Conservation (phyloP, 2,797 vertebrate species). For the Enteromius afrohamiltoni region DNA sequence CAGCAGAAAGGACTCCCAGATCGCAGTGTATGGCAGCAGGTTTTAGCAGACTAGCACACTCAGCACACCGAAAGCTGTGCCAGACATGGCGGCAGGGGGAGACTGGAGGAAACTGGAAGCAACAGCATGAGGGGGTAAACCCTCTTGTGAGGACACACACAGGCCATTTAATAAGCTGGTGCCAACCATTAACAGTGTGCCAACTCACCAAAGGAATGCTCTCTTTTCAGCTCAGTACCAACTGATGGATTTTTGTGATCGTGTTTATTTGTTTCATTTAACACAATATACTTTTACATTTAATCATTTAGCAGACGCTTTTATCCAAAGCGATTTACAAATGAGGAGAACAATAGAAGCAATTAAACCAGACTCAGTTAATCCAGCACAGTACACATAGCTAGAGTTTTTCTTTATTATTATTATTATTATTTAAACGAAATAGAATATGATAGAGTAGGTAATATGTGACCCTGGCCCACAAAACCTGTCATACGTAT, state of each 20-base stretch:
- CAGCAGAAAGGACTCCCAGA: slow-evolving; percentile 4
- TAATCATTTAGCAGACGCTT: too few relatives aligned
- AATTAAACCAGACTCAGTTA: too few relatives aligned
- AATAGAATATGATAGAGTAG: too few relatives aligned
- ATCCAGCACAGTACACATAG: too few relatives aligned
- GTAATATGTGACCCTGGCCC: too few relatives aligned
- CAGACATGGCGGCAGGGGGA: slow-evolving; percentile 24
- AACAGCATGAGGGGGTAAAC: background rate
- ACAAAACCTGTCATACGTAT: too few relatives aligned
- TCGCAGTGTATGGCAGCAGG: slow-evolving; percentile 1
- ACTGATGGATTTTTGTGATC: background rate
- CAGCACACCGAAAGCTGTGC: slow-evolving; percentile 3
- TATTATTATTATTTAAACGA: too few relatives aligned
- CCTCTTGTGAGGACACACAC: slow-evolving; percentile 22
- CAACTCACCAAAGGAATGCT: slow-evolving; percentile 23
- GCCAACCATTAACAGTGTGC: slow-evolving; percentile 27
- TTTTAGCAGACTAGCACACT: slow-evolving; percentile 23
- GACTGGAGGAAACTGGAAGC: slow-evolving; percentile 7
- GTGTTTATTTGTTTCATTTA: background rate
- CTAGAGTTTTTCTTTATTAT: too few relatives aligned
- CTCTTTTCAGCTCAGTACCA: background rate
- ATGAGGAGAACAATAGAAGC: too few relatives aligned
- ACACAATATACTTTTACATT: background rate
- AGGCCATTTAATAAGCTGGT: background rate
- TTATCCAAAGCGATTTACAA: too few relatives aligned